Evolutionary conservation across 2,888 invertebrate species (phyloP), one percentile per base, ranked within the genome.

Genomic region (Temnothorax ravouxi): DNA sequence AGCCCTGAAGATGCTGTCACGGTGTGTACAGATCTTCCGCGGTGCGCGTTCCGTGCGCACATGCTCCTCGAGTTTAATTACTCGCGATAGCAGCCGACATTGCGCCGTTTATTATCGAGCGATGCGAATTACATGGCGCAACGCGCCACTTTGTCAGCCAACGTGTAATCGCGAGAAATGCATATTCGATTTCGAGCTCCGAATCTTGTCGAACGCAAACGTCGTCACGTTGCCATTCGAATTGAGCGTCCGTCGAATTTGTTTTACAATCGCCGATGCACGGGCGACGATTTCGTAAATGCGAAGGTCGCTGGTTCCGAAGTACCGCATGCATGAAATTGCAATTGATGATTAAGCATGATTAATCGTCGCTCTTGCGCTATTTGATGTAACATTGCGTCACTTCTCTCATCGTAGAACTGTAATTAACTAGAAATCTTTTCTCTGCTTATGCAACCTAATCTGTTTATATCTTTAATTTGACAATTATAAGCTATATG

Each of bases 41-140:
- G 15, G 2, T 47, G 15, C 34, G 59, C 25, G 47, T 6, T n/a
- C 11, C 38, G 6, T 21, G 38, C 2, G 25, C n/a, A 21, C 13
- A 5, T 18, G 34, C 25, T 18, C 18, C 3, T 25, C 44, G 34
- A 11, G 34, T 79, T 79, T 71, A 79, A 79, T 79, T 79, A 71
- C 34, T 79, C 44, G 72, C 34, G 71, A 79, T 56, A 71, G 71
- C 21, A 47, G 15, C n/a, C 77, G 25, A 15, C n/a, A 41, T 69
- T 38, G 47, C 44, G 69, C 21, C 69, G 77, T 69, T 76, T 44
- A 69, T 77, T 77, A 67, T 77, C 77, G 77, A 41, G 47, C 62
- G 34, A 38, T n/a, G n/a, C 69, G 62, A 77, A 77, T 77, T 77
- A 21, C n/a, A 47, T 21, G 29, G 44, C 56, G 34, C 18, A 41